These are phyloP conservation scores for Muscicapa adusta DNA, from an alignment of 2,113 vertebrate species.

Conservation along the genomic window DNA sequence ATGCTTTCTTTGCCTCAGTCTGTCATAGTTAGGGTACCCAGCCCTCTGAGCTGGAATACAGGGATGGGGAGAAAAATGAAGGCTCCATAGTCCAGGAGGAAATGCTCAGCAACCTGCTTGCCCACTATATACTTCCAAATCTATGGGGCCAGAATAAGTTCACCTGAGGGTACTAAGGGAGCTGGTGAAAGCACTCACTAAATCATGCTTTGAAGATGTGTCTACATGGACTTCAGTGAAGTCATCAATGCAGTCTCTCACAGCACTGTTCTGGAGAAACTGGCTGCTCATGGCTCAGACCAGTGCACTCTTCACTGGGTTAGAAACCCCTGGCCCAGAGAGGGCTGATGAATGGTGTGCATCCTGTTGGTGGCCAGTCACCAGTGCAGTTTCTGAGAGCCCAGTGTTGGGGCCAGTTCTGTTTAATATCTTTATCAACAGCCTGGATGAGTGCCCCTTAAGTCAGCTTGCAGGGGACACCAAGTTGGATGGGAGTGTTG, in stretches of 20 bases:
- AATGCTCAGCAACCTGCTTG: neutral
- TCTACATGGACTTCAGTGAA: neutral
- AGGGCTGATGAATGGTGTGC: neutral
- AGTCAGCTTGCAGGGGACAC: neutral
- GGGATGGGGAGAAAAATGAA: neutral
- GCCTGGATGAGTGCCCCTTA: accelerated
- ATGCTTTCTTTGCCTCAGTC: neutral
- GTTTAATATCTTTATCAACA: neutral
- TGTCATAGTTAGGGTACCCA: neutral
- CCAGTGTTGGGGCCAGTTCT: neutral
- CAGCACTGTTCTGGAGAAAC: neutral
- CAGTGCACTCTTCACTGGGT: neutral
- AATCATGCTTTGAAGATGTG: neutral
- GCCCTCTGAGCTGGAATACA: neutral
- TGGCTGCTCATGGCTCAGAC: neutral
- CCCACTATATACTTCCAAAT: neutral
- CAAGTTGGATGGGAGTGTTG: neutral
- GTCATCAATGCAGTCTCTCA: accelerated
- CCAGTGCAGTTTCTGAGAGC: too few relatives aligned
- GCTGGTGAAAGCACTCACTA: neutral
- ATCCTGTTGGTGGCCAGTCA: accelerated
- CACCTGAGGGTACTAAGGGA: neutral
- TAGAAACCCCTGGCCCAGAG: neutral
- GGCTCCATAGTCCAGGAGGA: neutral
- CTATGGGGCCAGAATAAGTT: neutral